phyloP scores from a whole-genome alignment of 2,113 vertebrate genomes.

The Heterochromis multidens region DNA sequence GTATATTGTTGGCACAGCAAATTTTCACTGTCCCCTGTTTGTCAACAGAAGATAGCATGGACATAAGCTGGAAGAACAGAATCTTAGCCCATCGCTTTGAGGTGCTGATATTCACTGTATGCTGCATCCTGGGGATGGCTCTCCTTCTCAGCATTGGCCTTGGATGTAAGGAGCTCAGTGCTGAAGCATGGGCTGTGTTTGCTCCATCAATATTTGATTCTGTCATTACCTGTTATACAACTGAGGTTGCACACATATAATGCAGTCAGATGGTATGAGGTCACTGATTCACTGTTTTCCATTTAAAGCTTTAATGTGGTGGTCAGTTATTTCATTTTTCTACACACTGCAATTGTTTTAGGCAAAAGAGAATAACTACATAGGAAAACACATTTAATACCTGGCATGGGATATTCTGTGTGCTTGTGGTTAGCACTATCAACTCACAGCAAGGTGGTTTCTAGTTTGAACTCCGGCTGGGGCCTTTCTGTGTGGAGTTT shows the following conservation, averaged over 20 bases:
- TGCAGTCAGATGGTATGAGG: not conserved
- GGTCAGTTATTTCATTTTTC: not conserved
- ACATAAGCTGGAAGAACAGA: conserved; percentile 48
- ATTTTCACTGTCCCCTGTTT: not conserved
- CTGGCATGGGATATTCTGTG: no score
- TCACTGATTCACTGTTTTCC: not conserved
- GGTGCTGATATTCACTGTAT: conserved; percentile 45
- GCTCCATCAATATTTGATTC: conserved; percentile 45
- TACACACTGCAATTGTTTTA: not conserved
- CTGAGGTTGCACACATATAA: no score
- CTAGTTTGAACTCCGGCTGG: no score
- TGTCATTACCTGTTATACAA: conserved; percentile 6
- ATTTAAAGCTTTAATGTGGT: not conserved
- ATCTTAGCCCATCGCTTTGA: conserved; percentile 54
- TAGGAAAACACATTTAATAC: no score
- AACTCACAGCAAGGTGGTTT: no score
- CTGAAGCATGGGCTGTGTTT: not conserved
- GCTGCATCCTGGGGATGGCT: conserved; percentile 24
- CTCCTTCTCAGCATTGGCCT: conserved; percentile 66
- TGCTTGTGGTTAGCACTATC: no score
- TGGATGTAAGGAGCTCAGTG: conserved; percentile 64
- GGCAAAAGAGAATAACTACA: no score
- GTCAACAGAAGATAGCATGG: conserved; percentile 41
- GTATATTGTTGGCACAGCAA: not conserved
- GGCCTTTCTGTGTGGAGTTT: no score